A percentile compares a stretch with the other conserved stretches of the same genome.
phyloP scores from a whole-genome alignment of 2,113 vertebrate species.

The Dascyllus trimaculatus region DNA sequence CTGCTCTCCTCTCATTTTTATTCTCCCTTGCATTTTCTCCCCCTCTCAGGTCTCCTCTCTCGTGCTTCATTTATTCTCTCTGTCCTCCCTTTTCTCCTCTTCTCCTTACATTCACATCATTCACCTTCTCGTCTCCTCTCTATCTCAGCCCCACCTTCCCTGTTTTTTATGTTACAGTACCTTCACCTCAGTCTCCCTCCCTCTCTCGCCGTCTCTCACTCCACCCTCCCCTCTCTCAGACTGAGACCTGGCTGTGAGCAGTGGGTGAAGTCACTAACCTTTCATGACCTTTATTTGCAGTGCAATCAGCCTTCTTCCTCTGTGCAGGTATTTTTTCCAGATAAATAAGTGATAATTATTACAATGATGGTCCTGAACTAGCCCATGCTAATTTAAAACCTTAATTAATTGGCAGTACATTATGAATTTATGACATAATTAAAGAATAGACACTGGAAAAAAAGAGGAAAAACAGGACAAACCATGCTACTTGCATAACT shows the following conservation, averaged over 20 bases:
- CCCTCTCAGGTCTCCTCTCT: neutral
- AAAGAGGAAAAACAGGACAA: too few relatives aligned
- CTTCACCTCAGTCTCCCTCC: neutral
- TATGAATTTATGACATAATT: neutral
- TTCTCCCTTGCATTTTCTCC: neutral
- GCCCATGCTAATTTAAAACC: neutral
- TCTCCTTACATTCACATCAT: neutral
- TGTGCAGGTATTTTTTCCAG: constrained; percentile 50
- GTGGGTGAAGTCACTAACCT: constrained; percentile 71
- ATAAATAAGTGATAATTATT: constrained; percentile 59
- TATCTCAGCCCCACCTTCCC: neutral
- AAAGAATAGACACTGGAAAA: too few relatives aligned
- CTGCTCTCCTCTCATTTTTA: constrained; percentile 20
- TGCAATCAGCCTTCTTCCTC: constrained; percentile 18
- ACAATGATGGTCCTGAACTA: constrained; percentile 21
- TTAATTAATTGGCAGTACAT: neutral
- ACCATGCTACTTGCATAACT: too few relatives aligned
- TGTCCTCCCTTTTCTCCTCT: neutral
- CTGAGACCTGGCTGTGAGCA: constrained; percentile 60
- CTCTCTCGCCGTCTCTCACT: neutral
- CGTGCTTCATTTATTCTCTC: constrained; percentile 8
- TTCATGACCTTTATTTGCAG: constrained; percentile 76
- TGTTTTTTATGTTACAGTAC: neutral
- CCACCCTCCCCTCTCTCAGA: constrained; percentile 14
- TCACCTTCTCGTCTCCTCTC: constrained; percentile 1